Conservation (phyloP, 92 coral and sea anemone genomes). For the Isaurus tuberculatus region DNA sequence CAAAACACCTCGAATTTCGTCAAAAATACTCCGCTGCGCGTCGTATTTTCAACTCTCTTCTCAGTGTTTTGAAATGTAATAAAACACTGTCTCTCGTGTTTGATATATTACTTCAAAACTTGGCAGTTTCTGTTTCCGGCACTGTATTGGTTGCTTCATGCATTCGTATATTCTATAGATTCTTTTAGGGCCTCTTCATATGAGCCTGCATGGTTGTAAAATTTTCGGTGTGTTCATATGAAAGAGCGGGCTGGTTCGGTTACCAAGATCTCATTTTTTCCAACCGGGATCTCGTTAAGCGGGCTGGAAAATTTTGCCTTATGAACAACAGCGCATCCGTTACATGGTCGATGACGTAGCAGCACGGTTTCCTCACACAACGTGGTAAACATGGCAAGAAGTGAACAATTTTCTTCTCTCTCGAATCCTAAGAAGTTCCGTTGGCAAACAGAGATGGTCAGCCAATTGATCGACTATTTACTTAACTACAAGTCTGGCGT, state of each 20-base stretch:
- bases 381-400: constrained; percentile 27
- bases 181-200: not conserved
- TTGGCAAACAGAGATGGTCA: constrained; percentile 49
- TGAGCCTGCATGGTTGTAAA: not conserved
- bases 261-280: not conserved
- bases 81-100: too few relatives aligned
- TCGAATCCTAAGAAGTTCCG: constrained; percentile 39
- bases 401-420: constrained; percentile 28
- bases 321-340: constrained; percentile 42
- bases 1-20: too few relatives aligned
- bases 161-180: too few relatives aligned
- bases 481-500: constrained; percentile 50
- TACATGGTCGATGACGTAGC: not conserved
- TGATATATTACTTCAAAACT: too few relatives aligned
- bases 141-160: too few relatives aligned
- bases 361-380: too few relatives aligned
- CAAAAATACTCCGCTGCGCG: too few relatives aligned
- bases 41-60: too few relatives aligned
- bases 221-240: too few relatives aligned
- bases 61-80: too few relatives aligned
- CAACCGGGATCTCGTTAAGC: constrained; percentile 47
- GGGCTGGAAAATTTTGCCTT: constrained; percentile 46
- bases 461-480: constrained; percentile 43
- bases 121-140: too few relatives aligned
- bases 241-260: not conserved